phyloP scores from a whole-genome alignment of 2,888 invertebrate genomes.

The Corbicula japonica region DNA sequence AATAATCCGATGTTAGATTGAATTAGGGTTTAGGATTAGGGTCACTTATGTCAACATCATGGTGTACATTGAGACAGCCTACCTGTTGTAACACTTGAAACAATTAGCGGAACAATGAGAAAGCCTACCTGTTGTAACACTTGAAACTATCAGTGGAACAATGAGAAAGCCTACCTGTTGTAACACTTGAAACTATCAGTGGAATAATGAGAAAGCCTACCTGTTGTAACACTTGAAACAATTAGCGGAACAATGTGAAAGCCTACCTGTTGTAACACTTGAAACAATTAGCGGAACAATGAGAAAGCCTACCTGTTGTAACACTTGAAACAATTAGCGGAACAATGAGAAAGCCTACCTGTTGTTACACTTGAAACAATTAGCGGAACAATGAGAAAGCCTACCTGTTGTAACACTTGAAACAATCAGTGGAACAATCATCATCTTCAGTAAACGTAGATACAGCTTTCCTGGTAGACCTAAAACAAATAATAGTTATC shows the following conservation, averaged over 20 bases:
- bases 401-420: constrained; percentile 78
- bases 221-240: constrained; percentile 76
- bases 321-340: constrained; percentile 26
- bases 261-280: constrained; percentile 24
- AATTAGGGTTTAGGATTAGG: background rate
- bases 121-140: constrained; percentile 74
- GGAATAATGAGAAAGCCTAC: constrained; percentile 74
- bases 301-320: constrained; percentile 17
- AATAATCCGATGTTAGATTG: background rate
- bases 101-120: background rate
- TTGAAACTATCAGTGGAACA: constrained; percentile 77
- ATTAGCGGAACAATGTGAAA: constrained; percentile 79
- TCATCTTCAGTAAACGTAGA: constrained; percentile 78
- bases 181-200: constrained; percentile 76
- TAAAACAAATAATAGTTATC: constrained; percentile 59
- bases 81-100: constrained; percentile 30
- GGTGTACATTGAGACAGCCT: no score
- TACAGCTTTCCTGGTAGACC: constrained; percentile 81
- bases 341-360: no score
- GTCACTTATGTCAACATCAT: background rate
- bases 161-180: constrained; percentile 72
- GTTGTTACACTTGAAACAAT: constrained; percentile 23
- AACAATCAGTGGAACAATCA: constrained; percentile 79
- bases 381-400: background rate
- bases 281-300: no score